Evolutionary conservation across 2,797 vertebrate genomes (phyloP).

Genomic region (Allobates femoralis): DNA sequence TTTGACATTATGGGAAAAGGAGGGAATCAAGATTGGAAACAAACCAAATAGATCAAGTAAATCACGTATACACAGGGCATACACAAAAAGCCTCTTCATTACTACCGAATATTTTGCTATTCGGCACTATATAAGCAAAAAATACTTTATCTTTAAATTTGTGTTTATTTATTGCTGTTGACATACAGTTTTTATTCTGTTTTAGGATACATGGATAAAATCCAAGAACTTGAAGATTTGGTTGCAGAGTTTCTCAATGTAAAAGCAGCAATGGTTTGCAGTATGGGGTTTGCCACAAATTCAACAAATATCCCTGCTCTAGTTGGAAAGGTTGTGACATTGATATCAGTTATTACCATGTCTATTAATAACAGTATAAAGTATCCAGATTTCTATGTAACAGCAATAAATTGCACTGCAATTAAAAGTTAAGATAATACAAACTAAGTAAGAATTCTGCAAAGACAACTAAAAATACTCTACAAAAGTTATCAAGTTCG

Average conservation of each 20-base stretch:
- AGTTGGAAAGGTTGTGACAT: slow-evolving; percentile 82
- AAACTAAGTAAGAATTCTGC: background rate
- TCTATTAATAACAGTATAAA: background rate
- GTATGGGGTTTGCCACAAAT: slow-evolving; percentile 97
- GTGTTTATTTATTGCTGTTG: background rate
- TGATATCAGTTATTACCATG: background rate
- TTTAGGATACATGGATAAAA: slow-evolving; percentile 88
- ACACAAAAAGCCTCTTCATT: too few relatives aligned
- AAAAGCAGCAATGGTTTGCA: slow-evolving; percentile 89
- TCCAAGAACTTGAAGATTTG: slow-evolving; percentile 85
- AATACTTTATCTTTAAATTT: background rate
- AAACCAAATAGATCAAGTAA: too few relatives aligned
- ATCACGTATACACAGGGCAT: too few relatives aligned
- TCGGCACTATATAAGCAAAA: too few relatives aligned
- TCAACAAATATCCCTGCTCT: slow-evolving; percentile 94
- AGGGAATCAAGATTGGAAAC: too few relatives aligned
- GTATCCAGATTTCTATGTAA: background rate
- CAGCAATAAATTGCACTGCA: background rate
- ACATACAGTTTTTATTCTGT: background rate
- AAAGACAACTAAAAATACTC: background rate
- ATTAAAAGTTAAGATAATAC: background rate
- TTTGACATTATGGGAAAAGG: too few relatives aligned
- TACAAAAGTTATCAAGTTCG: too few relatives aligned
- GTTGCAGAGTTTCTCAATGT: slow-evolving; percentile 86
- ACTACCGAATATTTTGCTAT: too few relatives aligned